Base-by-base conservation (phyloP, 1,140 invertebrate species). In the Ctenoplectra terminalis region DNA sequence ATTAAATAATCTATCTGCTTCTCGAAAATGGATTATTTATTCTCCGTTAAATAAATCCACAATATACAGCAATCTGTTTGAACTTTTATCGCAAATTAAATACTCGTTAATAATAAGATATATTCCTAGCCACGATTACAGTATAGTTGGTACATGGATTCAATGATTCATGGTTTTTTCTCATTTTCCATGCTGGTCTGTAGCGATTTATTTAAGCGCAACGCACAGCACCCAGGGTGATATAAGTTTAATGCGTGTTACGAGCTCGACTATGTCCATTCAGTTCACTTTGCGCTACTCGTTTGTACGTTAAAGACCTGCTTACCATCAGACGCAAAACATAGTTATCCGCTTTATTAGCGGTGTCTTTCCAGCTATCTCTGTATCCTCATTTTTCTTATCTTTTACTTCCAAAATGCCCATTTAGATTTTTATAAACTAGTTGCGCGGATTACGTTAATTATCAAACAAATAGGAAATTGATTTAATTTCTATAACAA, bases 221-320 rank as follows among this genome's bases (percentile, higher is more conserved):
- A 73, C 52, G 37, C 29, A 11, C 23, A 2, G 34, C 11, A 23
- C 13, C 31, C 26, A 20, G 34, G n/a, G 34, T 34, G n/a, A 70
- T 82, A 64, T 76, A 82, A 74, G 66, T 82, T 84, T 67, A 85
- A 60, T 71, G 54, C 54, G 17, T 17, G 70, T 88, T 82, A 84
- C 60, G 64, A 78, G 70, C 60, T 52, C 50, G 76, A 48, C 82
- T 81, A 83, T 88, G 85, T 83, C 77, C 85, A 82, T 87, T 77
- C 81, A 77, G 54, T 78, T 82, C 81, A 87, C 80, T 84, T 71
- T 63, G 54, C 76, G 69, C 80, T 70, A 73, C 56, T 85, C 75
- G 70, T 80, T 88, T 79, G 43, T 54, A 34, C n/a, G 64, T 11
- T 75, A 46, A 81, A 56, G 52, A 69, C 58, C 64, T 61, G 48